Evolutionary conservation across 2,797 vertebrate genomes (phyloP).

Genomic region (Tokudaia muenninki): DNA sequence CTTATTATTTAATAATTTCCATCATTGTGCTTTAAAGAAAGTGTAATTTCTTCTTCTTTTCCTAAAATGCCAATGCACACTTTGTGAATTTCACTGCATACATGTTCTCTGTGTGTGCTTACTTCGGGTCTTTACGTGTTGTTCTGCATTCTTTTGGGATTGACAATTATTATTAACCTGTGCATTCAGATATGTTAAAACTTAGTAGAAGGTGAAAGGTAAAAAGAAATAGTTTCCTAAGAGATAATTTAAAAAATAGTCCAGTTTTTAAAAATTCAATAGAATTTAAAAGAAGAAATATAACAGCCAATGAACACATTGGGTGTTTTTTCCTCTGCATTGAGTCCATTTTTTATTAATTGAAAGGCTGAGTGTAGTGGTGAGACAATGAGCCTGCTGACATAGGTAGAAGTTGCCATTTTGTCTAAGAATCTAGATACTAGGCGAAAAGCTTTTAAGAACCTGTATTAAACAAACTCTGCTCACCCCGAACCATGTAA

Average conservation of each 20-base stretch:
- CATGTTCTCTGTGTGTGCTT: conserved; percentile 48
- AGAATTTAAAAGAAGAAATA: background rate
- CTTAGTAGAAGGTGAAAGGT: background rate
- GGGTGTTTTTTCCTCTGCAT: background rate
- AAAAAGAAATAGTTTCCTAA: conserved; percentile 10
- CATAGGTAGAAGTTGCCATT: background rate
- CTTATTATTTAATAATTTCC: conserved; percentile 72
- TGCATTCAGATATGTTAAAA: background rate
- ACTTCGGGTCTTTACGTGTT: conserved; percentile 48
- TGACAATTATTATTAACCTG: conserved; percentile 46
- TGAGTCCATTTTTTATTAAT: background rate
- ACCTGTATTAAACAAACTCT: background rate
- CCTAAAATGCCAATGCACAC: conserved; percentile 80
- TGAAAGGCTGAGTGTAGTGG: background rate
- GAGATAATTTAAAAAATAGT: background rate
- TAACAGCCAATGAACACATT: background rate
- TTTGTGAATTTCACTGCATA: conserved; percentile 80
- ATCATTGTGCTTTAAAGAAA: conserved; percentile 68
- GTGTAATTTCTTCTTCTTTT: conserved; percentile 54
- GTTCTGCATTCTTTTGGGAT: background rate
- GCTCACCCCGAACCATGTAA: background rate
- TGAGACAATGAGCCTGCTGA: background rate
- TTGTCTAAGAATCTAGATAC: background rate
- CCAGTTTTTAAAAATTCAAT: background rate
- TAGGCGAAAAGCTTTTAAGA: background rate